Evolutionary conservation across 1,140 invertebrate species (phyloP).

Genomic region (Orius laevigatus): DNA sequence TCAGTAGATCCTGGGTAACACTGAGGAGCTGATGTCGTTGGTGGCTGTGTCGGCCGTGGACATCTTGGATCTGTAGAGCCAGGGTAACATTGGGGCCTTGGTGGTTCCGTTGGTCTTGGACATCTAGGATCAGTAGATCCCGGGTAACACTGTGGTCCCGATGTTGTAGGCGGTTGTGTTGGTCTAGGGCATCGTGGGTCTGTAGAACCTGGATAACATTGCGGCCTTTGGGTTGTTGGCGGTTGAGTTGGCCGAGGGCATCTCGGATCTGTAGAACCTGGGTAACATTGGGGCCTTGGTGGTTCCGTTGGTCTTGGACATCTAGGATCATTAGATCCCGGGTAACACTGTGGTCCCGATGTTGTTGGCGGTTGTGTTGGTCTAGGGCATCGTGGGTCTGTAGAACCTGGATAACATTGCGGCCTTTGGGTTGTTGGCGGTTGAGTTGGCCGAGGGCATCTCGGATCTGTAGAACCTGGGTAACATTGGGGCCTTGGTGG

Average conservation of each 20-base stretch:
- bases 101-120: conserved; percentile 13
- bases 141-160: conserved; percentile 23
- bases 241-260: conserved; percentile 24
- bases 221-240: conserved; percentile 18
- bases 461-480: conserved; percentile 24
- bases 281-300: conserved; percentile 21
- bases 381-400: conserved; percentile 25
- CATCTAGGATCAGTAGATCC: conserved; percentile 23
- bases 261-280: conserved; percentile 25
- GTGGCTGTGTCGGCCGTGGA: conserved; percentile 17
- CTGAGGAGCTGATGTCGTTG: conserved; percentile 17
- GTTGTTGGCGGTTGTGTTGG: conserved; percentile 16
- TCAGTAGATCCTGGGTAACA: conserved; percentile 26
- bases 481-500: conserved; percentile 15
- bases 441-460: conserved; percentile 23
- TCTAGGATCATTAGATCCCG: conserved; percentile 26
- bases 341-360: conserved; percentile 27
- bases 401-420: conserved; percentile 27
- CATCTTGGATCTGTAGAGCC: conserved; percentile 24
- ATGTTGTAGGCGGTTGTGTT: conserved; percentile 23
- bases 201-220: conserved; percentile 22
- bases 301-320: conserved; percentile 21
- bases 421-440: conserved; percentile 19
- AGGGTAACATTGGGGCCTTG: conserved; percentile 21
- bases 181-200: conserved; percentile 20